Evolutionary conservation across 2,797 vertebrate genomes (phyloP), one percentile per base, ranked within the genome.

Genomic region (Naso thynnoides): DNA sequence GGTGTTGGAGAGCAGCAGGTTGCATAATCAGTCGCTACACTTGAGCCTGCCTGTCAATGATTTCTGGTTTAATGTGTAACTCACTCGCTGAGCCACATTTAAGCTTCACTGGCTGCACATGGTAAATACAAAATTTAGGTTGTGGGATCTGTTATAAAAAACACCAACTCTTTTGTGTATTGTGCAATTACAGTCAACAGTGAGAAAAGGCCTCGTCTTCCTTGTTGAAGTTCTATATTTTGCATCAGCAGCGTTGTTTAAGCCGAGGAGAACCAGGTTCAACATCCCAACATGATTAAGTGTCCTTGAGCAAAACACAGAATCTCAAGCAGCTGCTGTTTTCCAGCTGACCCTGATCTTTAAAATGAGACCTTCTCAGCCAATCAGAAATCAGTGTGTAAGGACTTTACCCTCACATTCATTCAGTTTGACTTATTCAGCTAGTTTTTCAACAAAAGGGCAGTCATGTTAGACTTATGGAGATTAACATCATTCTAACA

Each of bases 1-100:
- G 79, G 84, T 77, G 86, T 78, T 61, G 56, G 57, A 49, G 45
- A 67, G 41, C 67, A 70, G 71, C 57, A 38, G 70, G 67, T 85
- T 87, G 8, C 44, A 26, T 78, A 76, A 85, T 83, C 78, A 71
- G 53, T 59, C 56, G 14, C 72, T 15, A 47, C 21, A 63, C 31
- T 47, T 62, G 8, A 65, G 3, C 19, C 27, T 33, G 23, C 45
- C 39, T 29, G 36, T 39, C 21, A 0, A 48, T 50, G 19, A 65
- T 57, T 60, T 38, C 59, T 48, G 29, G 42, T 73, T 59, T 36
- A 53, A 69, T 54, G 45, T 65, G 48, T 57, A 26, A 64, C 42
- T 56, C n/a, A 50, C 3, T n/a, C n/a, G 36, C 36, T 47, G 44
- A 53, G 5, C 15, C n/a, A n/a, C 18, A n/a, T 23, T 31, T 1